Evolutionary conservation across 2,888 invertebrate species (phyloP), one percentile per base, ranked within the genome.

Genomic region (Chrysolina haemoptera): DNA sequence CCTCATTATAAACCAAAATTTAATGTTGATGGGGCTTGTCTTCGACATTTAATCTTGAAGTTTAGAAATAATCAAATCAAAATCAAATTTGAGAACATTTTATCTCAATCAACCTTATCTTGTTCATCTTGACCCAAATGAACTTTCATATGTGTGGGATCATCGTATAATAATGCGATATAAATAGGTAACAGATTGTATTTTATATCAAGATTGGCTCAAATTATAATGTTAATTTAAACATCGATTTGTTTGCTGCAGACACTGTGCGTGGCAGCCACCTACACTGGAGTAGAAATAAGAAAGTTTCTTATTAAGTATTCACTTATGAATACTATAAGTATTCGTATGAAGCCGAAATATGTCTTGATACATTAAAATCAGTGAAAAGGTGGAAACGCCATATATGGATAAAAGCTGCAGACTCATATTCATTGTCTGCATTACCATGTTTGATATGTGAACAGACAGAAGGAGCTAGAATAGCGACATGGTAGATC

Each of bases 61-160:
- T 27, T 3, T 27, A 3, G 27, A 27, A 27, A 5, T 5, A 27
- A 27, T 5, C 27, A 27, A 27, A 27, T 27, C 27, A 27, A 1
- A 27, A 27, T 1, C 27, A 1, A 43, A 12, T 18, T 6, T 53
- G 4, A 20, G 18, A 8, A 8, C 20, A 1, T 10, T 20, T 18
- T 11, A 20, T 12, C 20, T 16, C 18, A 16, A 14, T 43, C 50
- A 16, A 50, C 9, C 20, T 18, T 4, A 18, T 53, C 4, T 53
- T 18, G 53, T 20, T 1, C 1, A 6, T 14, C 48, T 53, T 53
- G 53, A 20, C 1, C 11, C 20, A 18, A 18, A 53, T 8, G 20
- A 53, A 53, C 53, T 53, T 53, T 20, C 53, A 20, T 53, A 53
- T 53, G 53, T 53, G 53, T 53, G 18, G 53, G 53, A 53, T 53